Evolutionary conservation across 2,113 vertebrate species (phyloP).

Genomic region (Nothoprocta pentlandii): DNA sequence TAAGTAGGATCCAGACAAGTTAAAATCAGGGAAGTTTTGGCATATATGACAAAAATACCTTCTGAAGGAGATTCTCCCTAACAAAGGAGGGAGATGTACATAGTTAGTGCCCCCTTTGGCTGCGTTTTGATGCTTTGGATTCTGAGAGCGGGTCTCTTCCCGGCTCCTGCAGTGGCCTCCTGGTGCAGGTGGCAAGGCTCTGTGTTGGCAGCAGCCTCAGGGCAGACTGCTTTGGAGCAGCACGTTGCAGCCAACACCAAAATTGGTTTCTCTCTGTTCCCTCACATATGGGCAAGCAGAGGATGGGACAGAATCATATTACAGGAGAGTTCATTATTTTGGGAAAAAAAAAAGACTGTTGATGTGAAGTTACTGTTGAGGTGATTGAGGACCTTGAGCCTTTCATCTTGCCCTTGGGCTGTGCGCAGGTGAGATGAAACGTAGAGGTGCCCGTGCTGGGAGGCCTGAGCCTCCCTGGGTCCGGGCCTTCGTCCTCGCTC

Average conservation of each 20-base stretch:
- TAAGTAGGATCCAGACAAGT: not conserved
- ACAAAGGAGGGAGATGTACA: accelerated
- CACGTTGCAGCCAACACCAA: not conserved
- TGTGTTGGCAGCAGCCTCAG: not conserved
- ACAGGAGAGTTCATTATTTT: not conserved
- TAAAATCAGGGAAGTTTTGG: not conserved
- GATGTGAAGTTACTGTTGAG: not conserved
- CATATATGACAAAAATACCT: not conserved
- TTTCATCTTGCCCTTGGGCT: not conserved
- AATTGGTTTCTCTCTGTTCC: not conserved
- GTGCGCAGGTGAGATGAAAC: not conserved
- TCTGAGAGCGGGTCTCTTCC: not conserved
- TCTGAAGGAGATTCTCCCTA: not conserved
- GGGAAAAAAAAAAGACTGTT: not conserved
- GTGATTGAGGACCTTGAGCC: not conserved
- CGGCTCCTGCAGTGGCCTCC: not conserved
- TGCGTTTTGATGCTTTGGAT: not conserved
- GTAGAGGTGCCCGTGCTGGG: not conserved
- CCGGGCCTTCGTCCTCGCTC: not conserved
- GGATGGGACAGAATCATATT: not conserved
- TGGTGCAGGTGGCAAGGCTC: not conserved
- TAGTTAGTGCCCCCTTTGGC: not conserved
- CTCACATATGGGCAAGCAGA: not conserved
- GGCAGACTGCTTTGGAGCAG: not conserved
- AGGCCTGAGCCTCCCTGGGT: not conserved